Percentiles rank a stretch among this genome's conserved stretches.
phyloP scores from a whole-genome alignment of 2,797 vertebrate genomes.

The Urosaurus nigricauda region DNA sequence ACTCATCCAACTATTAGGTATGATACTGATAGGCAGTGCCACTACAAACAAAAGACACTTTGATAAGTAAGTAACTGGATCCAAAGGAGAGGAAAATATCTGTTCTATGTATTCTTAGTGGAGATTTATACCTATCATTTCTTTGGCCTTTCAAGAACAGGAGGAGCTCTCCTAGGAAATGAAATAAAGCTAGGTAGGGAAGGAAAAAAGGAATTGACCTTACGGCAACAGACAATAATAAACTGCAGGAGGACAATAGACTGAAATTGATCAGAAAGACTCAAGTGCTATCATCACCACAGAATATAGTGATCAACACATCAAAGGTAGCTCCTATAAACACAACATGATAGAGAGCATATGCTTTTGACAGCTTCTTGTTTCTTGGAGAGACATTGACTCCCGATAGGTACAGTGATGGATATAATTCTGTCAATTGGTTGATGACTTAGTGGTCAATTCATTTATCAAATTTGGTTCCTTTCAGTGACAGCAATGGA shows the following conservation, averaged over 20 bases:
- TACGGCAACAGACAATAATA: conserved; percentile 3
- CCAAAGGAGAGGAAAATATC: conserved; percentile 35
- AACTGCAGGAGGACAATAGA: conserved; percentile 5
- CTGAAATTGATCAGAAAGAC: conserved; percentile 34
- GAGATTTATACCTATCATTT: conserved; percentile 44
- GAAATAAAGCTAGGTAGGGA: conserved; percentile 9
- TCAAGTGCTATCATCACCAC: conserved; percentile 21
- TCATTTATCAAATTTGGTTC: conserved; percentile 14
- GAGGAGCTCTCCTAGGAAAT: conserved; percentile 33
- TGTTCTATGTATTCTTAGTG: conserved; percentile 10
- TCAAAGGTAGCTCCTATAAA: background rate
- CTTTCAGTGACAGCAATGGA: background rate
- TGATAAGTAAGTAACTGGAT: conserved; percentile 34
- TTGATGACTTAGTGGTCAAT: background rate
- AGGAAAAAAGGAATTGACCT: background rate
- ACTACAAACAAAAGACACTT: conserved; percentile 62
- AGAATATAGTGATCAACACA: conserved; percentile 26
- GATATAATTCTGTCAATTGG: conserved; percentile 16
- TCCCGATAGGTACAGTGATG: conserved; percentile 2
- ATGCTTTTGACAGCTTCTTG: conserved; percentile 8
- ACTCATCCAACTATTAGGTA: background rate
- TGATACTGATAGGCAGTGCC: conserved; percentile 42
- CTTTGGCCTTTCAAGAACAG: conserved; percentile 22
- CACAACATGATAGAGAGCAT: background rate
- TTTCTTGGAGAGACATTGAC: background rate